Base-by-base conservation (phyloP, 2,797 vertebrate species). In the Coilia nasus region DNA sequence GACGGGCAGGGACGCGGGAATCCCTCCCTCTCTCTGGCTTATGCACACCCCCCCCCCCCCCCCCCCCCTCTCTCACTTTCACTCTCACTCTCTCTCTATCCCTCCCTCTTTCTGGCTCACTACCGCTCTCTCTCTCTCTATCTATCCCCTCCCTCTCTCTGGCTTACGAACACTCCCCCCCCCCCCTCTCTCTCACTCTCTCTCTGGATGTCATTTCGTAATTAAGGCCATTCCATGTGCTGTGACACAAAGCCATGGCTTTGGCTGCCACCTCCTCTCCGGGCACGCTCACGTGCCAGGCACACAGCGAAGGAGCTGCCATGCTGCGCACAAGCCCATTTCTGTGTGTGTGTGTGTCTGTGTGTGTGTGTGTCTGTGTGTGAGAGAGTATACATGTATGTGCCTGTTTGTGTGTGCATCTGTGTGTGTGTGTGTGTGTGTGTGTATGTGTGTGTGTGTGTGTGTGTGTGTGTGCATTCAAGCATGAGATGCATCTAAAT, bases 1-100 rank as follows among this genome's bases (percentile, higher is more conserved):
- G 94, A 93, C 87, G 93, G 92, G 90, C 87, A 90, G 86, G 88
- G 90, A 90, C 7, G 84, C 75, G 60, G 78, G 59, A 78, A 87
- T 85, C 67, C 83, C 85, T 87, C 87, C 71, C 59, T 82, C 64
- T 41, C 5, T 71, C 64, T 71, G 64, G 64, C 64, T 71, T 25
- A 67, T 11, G 23, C 62, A 12, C 21, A 3, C 62, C 1, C 25
- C 15, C 28, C 31, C 64, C 75, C 81, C 25, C 83, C 82, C 41
- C 31, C 25, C 78, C 44, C 35, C 50, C 59, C 21, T 44, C 47
- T 57, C 64, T 64, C 46, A 46, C 84, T 56, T 54, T 21, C 81
- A 46, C 56, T 62, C 54, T 6, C 35, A 19, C 80, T 85, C 44
- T 46, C 21, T 85, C 82, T 82, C 81, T 67, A 81, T 81, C 41